phyloP scores from a whole-genome alignment of 2,797 vertebrate genomes.

The Chaetodon trifasciatus region DNA sequence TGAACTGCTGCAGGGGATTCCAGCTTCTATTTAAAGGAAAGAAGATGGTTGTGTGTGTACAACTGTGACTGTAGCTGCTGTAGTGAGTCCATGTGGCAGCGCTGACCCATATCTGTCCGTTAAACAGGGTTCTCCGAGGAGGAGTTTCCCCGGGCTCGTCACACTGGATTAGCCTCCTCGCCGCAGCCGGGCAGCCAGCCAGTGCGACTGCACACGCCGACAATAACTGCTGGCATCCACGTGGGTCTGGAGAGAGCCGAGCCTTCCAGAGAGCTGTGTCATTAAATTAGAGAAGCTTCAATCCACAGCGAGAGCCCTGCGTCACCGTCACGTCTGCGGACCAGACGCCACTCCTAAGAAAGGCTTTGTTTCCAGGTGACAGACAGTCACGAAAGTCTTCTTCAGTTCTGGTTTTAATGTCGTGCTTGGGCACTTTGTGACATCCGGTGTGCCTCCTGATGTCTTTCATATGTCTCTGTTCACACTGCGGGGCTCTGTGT shows the following conservation, averaged over 20 bases:
- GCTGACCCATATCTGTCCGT: conserved; percentile 74
- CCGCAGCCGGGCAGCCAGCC: conserved; percentile 26
- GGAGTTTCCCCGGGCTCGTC: conserved; percentile 53
- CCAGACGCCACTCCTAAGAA: neutral
- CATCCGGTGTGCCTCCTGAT: neutral
- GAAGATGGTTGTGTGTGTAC: neutral
- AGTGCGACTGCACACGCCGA: neutral
- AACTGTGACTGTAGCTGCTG: neutral
- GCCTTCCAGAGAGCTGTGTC: conserved; percentile 17
- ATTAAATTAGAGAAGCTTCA: neutral
- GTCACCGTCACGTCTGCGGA: neutral
- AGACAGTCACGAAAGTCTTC: neutral
- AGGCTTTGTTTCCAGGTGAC: neutral
- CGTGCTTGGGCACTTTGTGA: neutral
- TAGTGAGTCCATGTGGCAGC: conserved; percentile 51
- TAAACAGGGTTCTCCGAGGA: conserved; percentile 41
- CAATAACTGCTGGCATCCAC: neutral
- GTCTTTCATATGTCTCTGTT: neutral
- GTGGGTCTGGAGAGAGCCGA: neutral
- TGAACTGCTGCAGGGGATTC: conserved; percentile 5
- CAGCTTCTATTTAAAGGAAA: conserved; percentile 21
- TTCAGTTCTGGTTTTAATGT: neutral
- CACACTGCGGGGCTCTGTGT: neutral
- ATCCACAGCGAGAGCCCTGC: neutral
- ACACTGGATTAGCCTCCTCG: conserved; percentile 54